Evolutionary conservation across 2,113 vertebrate species (phyloP), one percentile per base, ranked within the genome.

Genomic region (Gracilinanus agilis): DNA sequence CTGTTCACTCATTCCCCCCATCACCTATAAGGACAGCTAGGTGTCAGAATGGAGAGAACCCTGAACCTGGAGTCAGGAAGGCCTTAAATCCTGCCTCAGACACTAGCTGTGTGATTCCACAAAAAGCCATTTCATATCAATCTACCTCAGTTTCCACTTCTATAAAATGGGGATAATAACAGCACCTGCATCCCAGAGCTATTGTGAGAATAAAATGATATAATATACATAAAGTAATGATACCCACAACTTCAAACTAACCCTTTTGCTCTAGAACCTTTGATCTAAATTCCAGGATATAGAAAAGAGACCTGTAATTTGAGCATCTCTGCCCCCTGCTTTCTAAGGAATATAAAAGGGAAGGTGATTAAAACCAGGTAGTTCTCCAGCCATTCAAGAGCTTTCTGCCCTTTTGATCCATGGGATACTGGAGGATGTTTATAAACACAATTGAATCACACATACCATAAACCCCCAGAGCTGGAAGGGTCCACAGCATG

Each of bases 391-490:
- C n/a, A 83, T 83, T 83, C 5, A 21, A 16, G 67, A 40, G 16
- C 67, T 83, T n/a, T 83, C 67, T 83, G 67, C n/a, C 67, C 67
- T 83, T 83, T 83, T 40, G 67, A 83, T 83, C 67, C 67, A 83
- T 23, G 19, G n/a, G n/a, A 83, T 40, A 83, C 21, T 83, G 19
- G 67, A 83, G n/a, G 67, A 23, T 23, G n/a, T 83, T 83, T 83
- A 83, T 40, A 83, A 40, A 83, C 67, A 75, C 67, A 40, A 83
- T 83, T 83, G 67, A 83, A 83, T 83, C 19, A 10, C n/a, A 83
- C 67, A 40, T 83, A 83, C 67, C n/a, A 83, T 83, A 83, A 83
- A 83, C 34, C 34, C 23, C 23, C n/a, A 83, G n/a, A 21, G 19
- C 67, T 83, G 67, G 34, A 83, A 83, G 67, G 19, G 67, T 83